Conservation (phyloP, 2,797 vertebrate species). For the Antennarius maculatus region DNA sequence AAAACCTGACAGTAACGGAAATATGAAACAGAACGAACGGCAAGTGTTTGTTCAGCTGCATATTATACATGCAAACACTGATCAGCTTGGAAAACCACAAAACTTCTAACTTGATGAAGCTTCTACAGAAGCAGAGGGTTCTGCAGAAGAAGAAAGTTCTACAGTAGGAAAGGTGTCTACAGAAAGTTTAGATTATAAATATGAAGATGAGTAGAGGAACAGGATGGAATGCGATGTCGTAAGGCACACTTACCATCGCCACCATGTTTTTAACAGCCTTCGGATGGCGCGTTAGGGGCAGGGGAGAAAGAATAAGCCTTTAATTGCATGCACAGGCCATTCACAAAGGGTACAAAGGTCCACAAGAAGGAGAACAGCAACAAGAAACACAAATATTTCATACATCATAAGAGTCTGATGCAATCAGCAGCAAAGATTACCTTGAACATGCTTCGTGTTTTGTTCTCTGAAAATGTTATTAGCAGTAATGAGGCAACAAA, state of each 20-base stretch:
- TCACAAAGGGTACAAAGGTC: slow-evolving; percentile 48
- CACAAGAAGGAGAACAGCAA: slow-evolving; percentile 43
- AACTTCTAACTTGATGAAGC: slow-evolving; percentile 21
- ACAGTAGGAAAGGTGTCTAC: too few species aligned
- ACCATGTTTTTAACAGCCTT: slow-evolving; percentile 87
- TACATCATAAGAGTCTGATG: background rate
- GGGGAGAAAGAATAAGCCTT: slow-evolving; percentile 72
- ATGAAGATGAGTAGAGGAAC: slow-evolving; percentile 4
- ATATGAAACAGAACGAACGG: slow-evolving; percentile 6
- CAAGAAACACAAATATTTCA: slow-evolving; percentile 26
- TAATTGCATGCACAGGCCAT: slow-evolving; percentile 73
- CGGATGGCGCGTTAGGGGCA: slow-evolving; percentile 65
- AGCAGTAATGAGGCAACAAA: slow-evolving; percentile 14
- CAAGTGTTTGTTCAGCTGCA: slow-evolving; percentile 11
- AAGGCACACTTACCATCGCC: slow-evolving; percentile 80
- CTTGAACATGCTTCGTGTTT: slow-evolving; percentile 5
- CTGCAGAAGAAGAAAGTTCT: too few species aligned
- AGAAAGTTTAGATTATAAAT: slow-evolving; percentile 19
- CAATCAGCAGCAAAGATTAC: slow-evolving; percentile 25
- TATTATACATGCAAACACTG: slow-evolving; percentile 15
- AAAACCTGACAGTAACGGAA: slow-evolving; percentile 35
- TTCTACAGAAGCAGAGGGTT: background rate
- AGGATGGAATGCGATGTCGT: background rate
- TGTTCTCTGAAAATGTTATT: slow-evolving; percentile 9
- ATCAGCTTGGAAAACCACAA: slow-evolving; percentile 8